Percentiles rank a stretch among this genome's conserved stretches.
These are phyloP conservation scores for Oncorhynchus clarkii DNA, from an alignment of 2,113 vertebrate species.

Conservation along the genomic window DNA sequence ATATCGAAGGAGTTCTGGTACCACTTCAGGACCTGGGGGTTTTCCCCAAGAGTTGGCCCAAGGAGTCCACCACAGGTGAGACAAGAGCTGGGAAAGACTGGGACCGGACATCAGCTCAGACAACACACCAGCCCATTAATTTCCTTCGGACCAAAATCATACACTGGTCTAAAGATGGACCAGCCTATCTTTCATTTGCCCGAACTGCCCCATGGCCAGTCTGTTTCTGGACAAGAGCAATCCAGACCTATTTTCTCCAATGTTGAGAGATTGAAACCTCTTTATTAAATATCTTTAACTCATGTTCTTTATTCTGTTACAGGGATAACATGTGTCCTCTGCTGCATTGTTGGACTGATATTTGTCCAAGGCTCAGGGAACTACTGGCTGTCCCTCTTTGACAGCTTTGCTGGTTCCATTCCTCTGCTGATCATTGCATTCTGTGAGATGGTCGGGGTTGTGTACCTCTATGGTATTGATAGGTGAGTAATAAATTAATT, in stretches of 20 bases:
- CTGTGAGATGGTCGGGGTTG: conserved; percentile 85
- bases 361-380: conserved; percentile 87
- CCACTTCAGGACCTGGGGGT: conserved; percentile 82
- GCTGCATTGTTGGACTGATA: conserved; percentile 79
- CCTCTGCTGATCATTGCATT: conserved; percentile 86
- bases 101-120: no score
- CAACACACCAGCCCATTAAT: no score
- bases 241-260: no score
- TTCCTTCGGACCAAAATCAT: no score
- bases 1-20: conserved; percentile 84
- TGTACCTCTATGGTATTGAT: conserved; percentile 88
- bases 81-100: neutral
- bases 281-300: neutral
- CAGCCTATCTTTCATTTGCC: no score
- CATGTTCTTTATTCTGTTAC: conserved; percentile 2
- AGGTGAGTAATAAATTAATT: conserved; percentile 68
- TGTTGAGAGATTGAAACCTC: neutral
- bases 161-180: no score
- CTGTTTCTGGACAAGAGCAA: no score
- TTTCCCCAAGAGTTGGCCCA: conserved; percentile 78
- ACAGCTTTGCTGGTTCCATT: conserved; percentile 85
- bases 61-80: conserved; percentile 82
- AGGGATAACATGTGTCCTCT: conserved; percentile 79
- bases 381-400: conserved; percentile 89
- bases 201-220: no score